A percentile compares a stretch with the other conserved stretches of the same genome.
Conservation (phyloP, 1,140 invertebrate genomes). For the Trichoplusia ni region DNA sequence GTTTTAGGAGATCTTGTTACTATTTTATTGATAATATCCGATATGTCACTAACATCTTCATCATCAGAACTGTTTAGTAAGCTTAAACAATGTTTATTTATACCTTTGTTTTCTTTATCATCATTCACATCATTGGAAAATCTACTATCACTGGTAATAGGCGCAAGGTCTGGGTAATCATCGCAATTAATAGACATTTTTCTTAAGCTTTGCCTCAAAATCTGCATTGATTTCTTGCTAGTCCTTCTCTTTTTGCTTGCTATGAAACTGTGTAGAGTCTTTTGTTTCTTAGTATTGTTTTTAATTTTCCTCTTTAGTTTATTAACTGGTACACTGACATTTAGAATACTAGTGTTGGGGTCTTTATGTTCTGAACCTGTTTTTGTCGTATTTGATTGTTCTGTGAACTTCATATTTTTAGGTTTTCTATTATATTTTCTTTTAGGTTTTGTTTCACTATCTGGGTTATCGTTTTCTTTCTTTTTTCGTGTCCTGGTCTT, state of each 20-base stretch:
- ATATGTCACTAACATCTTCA: constrained; percentile 81
- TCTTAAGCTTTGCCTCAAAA: constrained; percentile 46
- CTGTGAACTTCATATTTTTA: constrained; percentile 54
- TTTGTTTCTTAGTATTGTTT: constrained; percentile 50
- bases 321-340: constrained; percentile 65
- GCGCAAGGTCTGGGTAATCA: constrained; percentile 9
- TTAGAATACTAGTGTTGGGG: constrained; percentile 51
- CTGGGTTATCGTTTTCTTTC: constrained; percentile 44
- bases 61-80: constrained; percentile 77
- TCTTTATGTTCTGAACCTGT: constrained; percentile 59
- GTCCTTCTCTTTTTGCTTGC: constrained; percentile 54
- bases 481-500: constrained; percentile 66
- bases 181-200: constrained; percentile 44
- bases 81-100: constrained; percentile 35
- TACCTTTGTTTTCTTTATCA: constrained; percentile 45
- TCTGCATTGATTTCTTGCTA: constrained; percentile 41
- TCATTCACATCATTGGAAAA: neutral
- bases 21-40: constrained; percentile 83
- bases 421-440: constrained; percentile 66
- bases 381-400: constrained; percentile 53
- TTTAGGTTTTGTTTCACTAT: constrained; percentile 76
- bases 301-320: constrained; percentile 63
- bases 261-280: constrained; percentile 69
- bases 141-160: neutral
- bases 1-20: constrained; percentile 61